Conservation (phyloP, 1,140 invertebrate species). For the Papilio polyxenes region DNA sequence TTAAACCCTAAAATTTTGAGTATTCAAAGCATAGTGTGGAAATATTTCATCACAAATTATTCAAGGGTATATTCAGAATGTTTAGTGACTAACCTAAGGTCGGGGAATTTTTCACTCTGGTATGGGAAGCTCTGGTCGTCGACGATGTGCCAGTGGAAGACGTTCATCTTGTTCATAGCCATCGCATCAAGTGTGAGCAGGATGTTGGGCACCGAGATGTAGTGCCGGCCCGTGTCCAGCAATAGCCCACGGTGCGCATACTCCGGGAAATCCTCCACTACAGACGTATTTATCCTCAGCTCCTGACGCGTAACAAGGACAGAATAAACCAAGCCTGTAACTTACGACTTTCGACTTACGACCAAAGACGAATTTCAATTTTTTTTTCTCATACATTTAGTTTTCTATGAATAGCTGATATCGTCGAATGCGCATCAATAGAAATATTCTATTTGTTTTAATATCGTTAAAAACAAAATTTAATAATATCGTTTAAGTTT, state of each 20-base stretch:
- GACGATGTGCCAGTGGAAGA: slow-evolving; percentile 97
- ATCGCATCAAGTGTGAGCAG: slow-evolving; percentile 88
- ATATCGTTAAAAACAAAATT: background rate
- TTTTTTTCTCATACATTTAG: no score
- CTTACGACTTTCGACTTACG: no score
- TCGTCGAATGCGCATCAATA: no score
- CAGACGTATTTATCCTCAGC: slow-evolving; percentile 58
- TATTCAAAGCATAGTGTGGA: no score
- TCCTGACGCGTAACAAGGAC: slow-evolving; percentile 49
- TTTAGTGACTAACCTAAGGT: slow-evolving; percentile 82
- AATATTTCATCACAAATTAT: background rate
- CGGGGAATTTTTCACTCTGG: slow-evolving; percentile 87
- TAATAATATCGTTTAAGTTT: background rate
- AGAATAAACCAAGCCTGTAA: background rate
- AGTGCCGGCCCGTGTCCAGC: slow-evolving; percentile 92
- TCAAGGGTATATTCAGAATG: background rate
- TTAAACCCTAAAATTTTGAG: no score
- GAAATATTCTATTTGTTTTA: no score
- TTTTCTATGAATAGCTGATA: no score
- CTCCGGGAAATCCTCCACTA: slow-evolving; percentile 84
- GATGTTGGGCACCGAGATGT: slow-evolving; percentile 84
- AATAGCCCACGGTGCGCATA: slow-evolving; percentile 89
- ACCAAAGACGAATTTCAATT: no score
- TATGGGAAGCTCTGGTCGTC: slow-evolving; percentile 96
- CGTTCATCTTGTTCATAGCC: slow-evolving; percentile 94